Percentiles rank a stretch among this genome's conserved stretches.
Evolutionary conservation across 2,797 vertebrate species (phyloP).

Genomic region (Megaceryle alcyon): DNA sequence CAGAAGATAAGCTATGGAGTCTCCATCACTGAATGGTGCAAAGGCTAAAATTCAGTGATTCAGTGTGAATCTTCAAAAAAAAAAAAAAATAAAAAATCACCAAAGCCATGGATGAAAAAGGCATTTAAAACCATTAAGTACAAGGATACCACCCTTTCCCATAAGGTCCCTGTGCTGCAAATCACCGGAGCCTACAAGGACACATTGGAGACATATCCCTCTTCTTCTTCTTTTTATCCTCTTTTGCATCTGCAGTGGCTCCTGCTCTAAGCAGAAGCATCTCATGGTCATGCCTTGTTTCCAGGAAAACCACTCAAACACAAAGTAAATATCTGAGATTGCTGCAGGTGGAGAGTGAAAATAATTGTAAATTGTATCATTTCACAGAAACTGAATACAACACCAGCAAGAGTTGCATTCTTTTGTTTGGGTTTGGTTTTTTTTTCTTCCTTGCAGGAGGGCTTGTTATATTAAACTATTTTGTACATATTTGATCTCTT

Average conservation of each 20-base stretch:
- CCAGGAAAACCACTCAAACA: background rate
- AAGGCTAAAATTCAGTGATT: background rate
- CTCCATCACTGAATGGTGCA: background rate
- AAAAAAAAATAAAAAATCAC: background rate
- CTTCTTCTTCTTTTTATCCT: background rate
- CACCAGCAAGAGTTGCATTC: background rate
- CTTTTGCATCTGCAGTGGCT: background rate
- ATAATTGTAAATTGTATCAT: background rate
- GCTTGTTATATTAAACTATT: background rate
- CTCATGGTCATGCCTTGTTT: background rate
- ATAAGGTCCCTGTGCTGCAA: background rate
- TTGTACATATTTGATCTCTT: conserved; percentile 6
- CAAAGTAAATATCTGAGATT: background rate
- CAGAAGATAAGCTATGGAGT: background rate
- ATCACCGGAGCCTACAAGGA: background rate
- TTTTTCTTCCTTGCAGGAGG: background rate
- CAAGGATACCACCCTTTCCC: background rate
- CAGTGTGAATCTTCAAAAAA: background rate
- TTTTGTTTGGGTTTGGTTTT: too few species aligned
- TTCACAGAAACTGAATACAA: background rate
- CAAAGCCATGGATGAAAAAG: background rate
- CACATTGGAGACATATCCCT: background rate
- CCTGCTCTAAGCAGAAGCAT: background rate
- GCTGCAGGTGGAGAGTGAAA: background rate
- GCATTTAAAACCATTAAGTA: background rate